phyloP scores from a whole-genome alignment of 2,888 invertebrate species.

The Choristoneura rosaceana region DNA sequence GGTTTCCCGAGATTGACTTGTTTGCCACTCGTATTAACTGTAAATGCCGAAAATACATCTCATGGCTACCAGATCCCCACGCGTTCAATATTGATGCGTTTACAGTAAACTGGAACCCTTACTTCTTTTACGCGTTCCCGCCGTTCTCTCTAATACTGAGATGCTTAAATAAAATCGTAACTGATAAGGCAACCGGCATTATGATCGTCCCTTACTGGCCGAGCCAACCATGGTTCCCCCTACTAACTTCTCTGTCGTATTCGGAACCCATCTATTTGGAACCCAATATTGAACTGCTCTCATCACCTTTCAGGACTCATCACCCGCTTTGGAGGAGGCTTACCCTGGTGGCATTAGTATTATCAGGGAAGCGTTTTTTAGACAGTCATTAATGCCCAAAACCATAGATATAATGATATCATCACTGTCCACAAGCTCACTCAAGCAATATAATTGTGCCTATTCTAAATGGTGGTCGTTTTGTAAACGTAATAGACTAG shows the following conservation, averaged over 20 bases:
- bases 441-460: constrained; percentile 14
- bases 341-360: constrained; percentile 37
- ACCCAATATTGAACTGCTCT: constrained; percentile 20
- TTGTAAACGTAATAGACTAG: too few species aligned
- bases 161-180: constrained; percentile 6
- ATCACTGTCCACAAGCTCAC: neutral
- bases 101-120: neutral
- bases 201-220: constrained; percentile 36
- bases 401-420: constrained; percentile 9
- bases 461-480: too few species aligned
- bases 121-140: constrained; percentile 46
- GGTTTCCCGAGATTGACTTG: too few species aligned
- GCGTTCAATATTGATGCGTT: too few species aligned
- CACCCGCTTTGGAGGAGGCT: constrained; percentile 17
- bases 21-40: too few species aligned
- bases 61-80: too few species aligned
- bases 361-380: constrained; percentile 40
- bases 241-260: constrained; percentile 41
- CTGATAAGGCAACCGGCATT: neutral
- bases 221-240: constrained; percentile 50
- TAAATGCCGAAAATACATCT: too few species aligned
- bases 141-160: constrained; percentile 28
- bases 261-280: constrained; percentile 24
- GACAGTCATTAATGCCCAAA: neutral
- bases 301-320: constrained; percentile 23